phyloP scores from a whole-genome alignment of 2,888 invertebrate genomes.

The Acleris literana region DNA sequence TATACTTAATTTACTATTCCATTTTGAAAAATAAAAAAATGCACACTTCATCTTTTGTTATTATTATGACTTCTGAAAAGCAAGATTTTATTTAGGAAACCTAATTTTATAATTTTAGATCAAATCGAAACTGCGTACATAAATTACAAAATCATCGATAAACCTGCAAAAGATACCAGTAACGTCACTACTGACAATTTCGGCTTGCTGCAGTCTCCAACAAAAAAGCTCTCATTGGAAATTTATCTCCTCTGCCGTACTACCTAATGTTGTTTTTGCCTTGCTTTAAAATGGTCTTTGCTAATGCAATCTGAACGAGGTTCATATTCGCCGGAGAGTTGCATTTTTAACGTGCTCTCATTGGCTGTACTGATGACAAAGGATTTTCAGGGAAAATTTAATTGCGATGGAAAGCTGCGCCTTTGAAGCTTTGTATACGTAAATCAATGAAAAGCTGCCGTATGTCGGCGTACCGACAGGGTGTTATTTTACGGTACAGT shows the following conservation, averaged over 20 bases:
- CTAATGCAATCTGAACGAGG: slow-evolving; percentile 70
- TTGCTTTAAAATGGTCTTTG: slow-evolving; percentile 47
- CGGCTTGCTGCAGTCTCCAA: slow-evolving; percentile 57
- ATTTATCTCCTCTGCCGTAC: slow-evolving; percentile 63
- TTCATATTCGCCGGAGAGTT: slow-evolving; percentile 29
- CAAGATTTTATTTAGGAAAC: too few relatives aligned
- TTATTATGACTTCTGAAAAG: too few relatives aligned
- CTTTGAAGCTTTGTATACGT: too few relatives aligned
- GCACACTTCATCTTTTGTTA: too few relatives aligned
- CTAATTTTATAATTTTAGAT: too few relatives aligned
- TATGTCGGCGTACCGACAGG: too few relatives aligned
- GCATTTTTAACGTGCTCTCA: slow-evolving; percentile 22
- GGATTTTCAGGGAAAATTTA: not conserved
- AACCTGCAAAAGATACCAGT: not conserved
- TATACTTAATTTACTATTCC: too few relatives aligned
- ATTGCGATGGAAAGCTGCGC: not conserved
- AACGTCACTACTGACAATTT: slow-evolving; percentile 60
- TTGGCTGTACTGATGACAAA: slow-evolving; percentile 18
- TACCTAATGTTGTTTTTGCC: slow-evolving; percentile 65
- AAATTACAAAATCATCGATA: slow-evolving; percentile 16
- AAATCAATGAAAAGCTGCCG: too few relatives aligned
- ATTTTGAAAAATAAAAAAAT: too few relatives aligned
- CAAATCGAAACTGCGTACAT: too few relatives aligned
- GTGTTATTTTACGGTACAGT: too few relatives aligned
- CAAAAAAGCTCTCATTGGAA: slow-evolving; percentile 73